Base-by-base conservation (phyloP, 2,888 invertebrate species). In the Amaurobius ferox region DNA sequence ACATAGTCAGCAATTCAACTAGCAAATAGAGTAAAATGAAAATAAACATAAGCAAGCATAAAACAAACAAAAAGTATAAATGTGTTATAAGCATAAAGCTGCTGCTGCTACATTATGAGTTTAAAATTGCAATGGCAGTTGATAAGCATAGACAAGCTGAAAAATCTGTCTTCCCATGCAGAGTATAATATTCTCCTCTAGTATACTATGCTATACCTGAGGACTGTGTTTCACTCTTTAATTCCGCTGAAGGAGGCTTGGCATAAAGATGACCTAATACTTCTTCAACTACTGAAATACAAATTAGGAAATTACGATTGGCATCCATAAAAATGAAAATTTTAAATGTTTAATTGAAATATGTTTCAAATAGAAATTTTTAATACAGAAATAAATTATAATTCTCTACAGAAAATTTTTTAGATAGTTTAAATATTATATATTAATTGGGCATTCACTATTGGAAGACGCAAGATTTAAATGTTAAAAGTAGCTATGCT, bases 191-290 rank as follows among this genome's bases (percentile, higher is more conserved):
- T 28, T 29, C 13, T 62, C 62, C 23, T 44, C 64, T 55, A 67
- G 23, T 23, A 23, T 66, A 29, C 26, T 19, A 29, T 23, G 29
- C n/a, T 29, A 39, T 87, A 87, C 87, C 87, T 87, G 87, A 80
- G 80, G 79, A 72, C 55, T 67, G 77, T 78, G 80, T 77, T 68
- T 87, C 87, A 81, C 70, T 72, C 66, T 87, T 77, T 78, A 77
- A 39, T 68, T 87, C 87, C 23, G 87, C 87, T 66, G 87, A 81
- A 40, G 87, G 80, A 78, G 87, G 87, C 73, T 81, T 87, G 61
- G 87, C 87, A 78, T 87, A 87, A n/a, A 87, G 66, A 78, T 87
- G 87, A 44, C 87, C 87, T 62, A 87, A 77, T 40, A 87, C 79
- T 73, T 87, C 87, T 81, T 87, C 87, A 71, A 87, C 87, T 40